A percentile compares a stretch with the other conserved stretches of the same genome.
These are phyloP conservation scores for Oryzias curvinotus DNA, from an alignment of 2,113 vertebrate genomes.

Conservation along the genomic window DNA sequence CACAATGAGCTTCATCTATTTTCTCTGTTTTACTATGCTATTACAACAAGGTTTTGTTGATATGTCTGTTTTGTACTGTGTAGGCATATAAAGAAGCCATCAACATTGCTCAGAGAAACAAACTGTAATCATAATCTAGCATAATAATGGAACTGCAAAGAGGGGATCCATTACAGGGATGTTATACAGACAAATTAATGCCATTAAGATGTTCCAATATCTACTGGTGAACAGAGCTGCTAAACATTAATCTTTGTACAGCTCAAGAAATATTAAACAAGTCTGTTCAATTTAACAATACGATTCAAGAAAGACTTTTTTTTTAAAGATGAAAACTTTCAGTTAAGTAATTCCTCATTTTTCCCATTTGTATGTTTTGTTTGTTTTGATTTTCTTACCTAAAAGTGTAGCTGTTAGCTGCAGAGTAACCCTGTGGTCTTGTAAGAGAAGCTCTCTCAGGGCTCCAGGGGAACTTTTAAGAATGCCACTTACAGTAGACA, in stretches of 20 bases:
- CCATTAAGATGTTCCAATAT: neutral
- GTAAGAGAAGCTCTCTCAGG: constrained; percentile 75
- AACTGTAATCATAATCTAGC: constrained; percentile 8
- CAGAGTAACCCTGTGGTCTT: constrained; percentile 78
- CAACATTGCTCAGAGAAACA: too few relatives aligned
- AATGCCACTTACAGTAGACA: constrained; percentile 77
- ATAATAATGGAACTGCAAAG: neutral
- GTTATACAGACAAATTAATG: constrained; percentile 3
- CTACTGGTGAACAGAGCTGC: too few relatives aligned
- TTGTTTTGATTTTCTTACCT: constrained; percentile 78
- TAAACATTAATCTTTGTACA: too few relatives aligned
- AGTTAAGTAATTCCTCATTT: neutral
- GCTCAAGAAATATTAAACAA: too few relatives aligned
- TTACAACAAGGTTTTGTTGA: too few relatives aligned
- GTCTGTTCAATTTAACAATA: too few relatives aligned
- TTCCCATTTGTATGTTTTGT: neutral
- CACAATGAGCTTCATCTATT: too few relatives aligned
- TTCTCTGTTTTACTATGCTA: too few relatives aligned
- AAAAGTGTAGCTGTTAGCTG: constrained; percentile 80
- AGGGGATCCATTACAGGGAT: constrained; percentile 4
- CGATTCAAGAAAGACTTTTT: neutral
- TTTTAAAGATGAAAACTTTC: neutral
- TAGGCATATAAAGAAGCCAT: too few relatives aligned
- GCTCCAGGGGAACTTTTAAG: constrained; percentile 74
- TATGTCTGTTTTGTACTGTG: neutral